Conservation (phyloP, 2,113 vertebrate genomes). For the Meriones unguiculatus region DNA sequence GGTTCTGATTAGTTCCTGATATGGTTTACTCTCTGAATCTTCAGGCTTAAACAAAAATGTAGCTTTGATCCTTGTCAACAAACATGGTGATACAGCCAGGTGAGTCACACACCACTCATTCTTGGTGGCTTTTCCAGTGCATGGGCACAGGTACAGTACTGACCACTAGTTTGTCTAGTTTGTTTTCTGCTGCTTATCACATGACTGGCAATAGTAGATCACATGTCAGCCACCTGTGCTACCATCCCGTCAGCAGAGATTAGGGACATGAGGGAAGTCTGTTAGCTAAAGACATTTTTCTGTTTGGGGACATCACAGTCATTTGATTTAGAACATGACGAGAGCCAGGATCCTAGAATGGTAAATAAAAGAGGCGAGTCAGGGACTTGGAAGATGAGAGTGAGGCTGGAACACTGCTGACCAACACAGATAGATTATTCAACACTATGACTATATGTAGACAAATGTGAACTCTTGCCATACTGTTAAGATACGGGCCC, state of each 20-base stretch:
- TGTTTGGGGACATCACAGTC: not conserved
- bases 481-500: not conserved
- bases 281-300: not conserved
- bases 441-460: not conserved
- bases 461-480: not conserved
- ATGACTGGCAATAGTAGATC: not conserved
- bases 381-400: not conserved
- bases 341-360: not conserved
- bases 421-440: not conserved
- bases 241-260: not conserved
- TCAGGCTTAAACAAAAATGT: conserved; percentile 2
- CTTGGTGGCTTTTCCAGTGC: conserved; percentile 49
- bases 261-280: not conserved
- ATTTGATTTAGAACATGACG: not conserved
- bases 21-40: conserved; percentile 22
- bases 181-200: conserved; percentile 10
- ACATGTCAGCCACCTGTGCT: not conserved
- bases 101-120: conserved; percentile 60
- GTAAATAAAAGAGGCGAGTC: not conserved
- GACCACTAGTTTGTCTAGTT: not conserved
- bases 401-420: not conserved
- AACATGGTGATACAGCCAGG: not conserved
- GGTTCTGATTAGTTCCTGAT: conserved; percentile 4
- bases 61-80: conserved; percentile 42
- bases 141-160: not conserved